Conservation (phyloP, 2,888 invertebrate genomes). For the Bibio marci region DNA sequence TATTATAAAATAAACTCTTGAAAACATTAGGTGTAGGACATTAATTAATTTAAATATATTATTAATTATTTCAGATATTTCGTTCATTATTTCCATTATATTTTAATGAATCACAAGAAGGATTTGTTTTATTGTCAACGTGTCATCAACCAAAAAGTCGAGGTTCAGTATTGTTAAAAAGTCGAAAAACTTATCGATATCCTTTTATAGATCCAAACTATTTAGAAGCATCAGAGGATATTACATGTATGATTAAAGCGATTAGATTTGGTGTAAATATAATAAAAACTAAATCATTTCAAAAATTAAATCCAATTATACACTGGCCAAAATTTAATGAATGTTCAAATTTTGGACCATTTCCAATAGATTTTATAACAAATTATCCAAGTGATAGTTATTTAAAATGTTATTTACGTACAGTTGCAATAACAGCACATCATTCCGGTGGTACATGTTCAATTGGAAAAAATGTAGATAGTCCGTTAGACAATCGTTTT, state of each 20-base stretch:
- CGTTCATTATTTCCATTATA: slow-evolving; percentile 46
- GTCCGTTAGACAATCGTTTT: too few species aligned
- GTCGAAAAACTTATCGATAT: slow-evolving; percentile 36
- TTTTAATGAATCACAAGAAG: slow-evolving; percentile 43
- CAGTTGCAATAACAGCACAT: slow-evolving; percentile 51
- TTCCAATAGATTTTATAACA: slow-evolving; percentile 27
- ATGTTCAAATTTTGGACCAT: slow-evolving; percentile 33
- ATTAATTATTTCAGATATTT: too few species aligned
- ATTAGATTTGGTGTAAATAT: slow-evolving; percentile 38
- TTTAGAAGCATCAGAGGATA: slow-evolving; percentile 40
- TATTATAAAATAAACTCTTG: too few species aligned
- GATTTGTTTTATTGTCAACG: slow-evolving; percentile 45
- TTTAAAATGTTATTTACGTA: slow-evolving; percentile 45
- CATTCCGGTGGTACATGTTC: slow-evolving; percentile 66
- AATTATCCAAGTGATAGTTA: slow-evolving; percentile 32
- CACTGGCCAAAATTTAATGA: slow-evolving; percentile 47
- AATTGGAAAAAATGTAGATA: slow-evolving; percentile 33
- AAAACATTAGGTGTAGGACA: too few species aligned
- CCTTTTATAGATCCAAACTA: slow-evolving; percentile 64
- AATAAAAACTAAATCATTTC: slow-evolving; percentile 37
- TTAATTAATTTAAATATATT: too few species aligned
- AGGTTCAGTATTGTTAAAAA: slow-evolving; percentile 43
- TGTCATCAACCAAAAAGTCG: slow-evolving; percentile 55
- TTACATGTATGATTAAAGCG: slow-evolving; percentile 42
- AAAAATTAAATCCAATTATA: slow-evolving; percentile 39